Conservation (phyloP, 2,888 invertebrate genomes). For the Tillus elongatus region DNA sequence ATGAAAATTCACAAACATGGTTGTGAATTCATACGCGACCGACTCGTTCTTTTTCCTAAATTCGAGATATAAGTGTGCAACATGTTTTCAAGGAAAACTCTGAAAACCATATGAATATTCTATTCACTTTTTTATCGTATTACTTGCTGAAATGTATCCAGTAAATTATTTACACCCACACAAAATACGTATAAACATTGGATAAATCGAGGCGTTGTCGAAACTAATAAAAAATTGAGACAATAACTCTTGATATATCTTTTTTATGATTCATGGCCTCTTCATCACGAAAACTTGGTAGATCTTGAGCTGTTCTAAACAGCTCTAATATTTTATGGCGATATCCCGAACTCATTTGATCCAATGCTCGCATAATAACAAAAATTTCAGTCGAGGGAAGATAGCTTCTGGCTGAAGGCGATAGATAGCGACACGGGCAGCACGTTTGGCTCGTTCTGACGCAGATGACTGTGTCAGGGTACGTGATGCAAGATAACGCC, state of each 20-base stretch:
- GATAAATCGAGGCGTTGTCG: background rate
- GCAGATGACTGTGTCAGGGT: no score
- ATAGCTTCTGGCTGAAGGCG: background rate
- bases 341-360: conserved; percentile 5
- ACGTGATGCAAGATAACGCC: background rate
- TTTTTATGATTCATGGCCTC: background rate
- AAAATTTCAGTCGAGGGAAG: no score
- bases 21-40: no score
- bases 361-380: conserved; percentile 1
- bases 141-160: no score
- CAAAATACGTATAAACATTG: background rate
- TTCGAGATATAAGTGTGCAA: no score
- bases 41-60: no score
- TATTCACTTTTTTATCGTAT: no score
- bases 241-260: background rate
- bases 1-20: no score
- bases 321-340: conserved; percentile 5
- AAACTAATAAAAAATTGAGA: conserved; percentile 1
- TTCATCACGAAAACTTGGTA: background rate
- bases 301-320: background rate
- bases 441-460: background rate
- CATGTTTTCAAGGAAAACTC: no score
- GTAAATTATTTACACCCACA: conserved; percentile 1
- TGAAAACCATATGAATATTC: no score
- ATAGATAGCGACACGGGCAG: background rate